Evolutionary conservation across 2,113 vertebrate species (phyloP).

Genomic region (Tursiops truncatus): DNA sequence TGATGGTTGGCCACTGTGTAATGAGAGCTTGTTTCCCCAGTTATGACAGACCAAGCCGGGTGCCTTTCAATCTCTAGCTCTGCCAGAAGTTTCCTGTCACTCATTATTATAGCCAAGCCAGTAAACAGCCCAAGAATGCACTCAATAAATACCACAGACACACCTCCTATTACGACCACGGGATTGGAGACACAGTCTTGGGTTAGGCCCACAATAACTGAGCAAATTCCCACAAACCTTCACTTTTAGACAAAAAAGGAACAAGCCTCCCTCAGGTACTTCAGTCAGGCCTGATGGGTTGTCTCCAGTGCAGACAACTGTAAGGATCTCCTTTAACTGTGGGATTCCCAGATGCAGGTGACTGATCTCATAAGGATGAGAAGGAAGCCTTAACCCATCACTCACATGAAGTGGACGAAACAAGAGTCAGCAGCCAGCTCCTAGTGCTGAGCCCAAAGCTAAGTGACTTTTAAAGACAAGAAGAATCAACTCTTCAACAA

Average conservation of each 20-base stretch:
- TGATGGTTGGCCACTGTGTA: background rate
- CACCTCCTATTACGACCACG: background rate
- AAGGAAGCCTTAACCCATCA: background rate
- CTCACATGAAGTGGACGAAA: background rate
- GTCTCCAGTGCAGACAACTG: background rate
- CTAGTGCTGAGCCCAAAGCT: background rate
- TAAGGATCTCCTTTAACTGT: background rate
- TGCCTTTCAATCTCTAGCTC: background rate
- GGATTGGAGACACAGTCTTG: background rate
- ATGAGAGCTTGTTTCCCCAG: background rate
- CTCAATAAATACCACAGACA: background rate
- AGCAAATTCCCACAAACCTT: background rate
- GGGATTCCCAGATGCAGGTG: background rate
- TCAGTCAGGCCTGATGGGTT: background rate
- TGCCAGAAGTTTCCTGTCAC: background rate
- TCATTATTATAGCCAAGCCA: background rate
- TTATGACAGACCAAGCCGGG: background rate
- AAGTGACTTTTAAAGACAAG: background rate
- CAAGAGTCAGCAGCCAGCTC: background rate
- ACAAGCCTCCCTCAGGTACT: background rate
- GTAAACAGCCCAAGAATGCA: background rate
- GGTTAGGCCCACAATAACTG: background rate
- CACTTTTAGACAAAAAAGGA: background rate
- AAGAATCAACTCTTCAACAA: background rate
- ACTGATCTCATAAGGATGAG: background rate